Percentiles rank a stretch among this genome's conserved stretches.
phyloP scores from a whole-genome alignment of 2,888 invertebrate genomes.

The Mycalesis mineus region DNA sequence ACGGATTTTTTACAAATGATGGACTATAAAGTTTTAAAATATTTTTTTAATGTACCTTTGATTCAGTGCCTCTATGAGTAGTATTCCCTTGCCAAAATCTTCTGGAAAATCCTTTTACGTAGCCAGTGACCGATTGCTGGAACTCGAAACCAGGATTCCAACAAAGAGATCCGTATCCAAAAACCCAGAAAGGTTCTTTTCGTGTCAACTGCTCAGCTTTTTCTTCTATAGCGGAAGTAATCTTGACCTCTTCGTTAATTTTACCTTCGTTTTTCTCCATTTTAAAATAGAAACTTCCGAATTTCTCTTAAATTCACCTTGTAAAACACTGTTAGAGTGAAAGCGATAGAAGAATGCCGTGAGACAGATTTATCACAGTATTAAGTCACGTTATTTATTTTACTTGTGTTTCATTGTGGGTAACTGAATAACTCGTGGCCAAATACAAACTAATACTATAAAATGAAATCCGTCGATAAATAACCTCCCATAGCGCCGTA shows the following conservation, averaged over 20 bases:
- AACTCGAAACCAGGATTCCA: slow-evolving; percentile 97
- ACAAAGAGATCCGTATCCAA: slow-evolving; percentile 96
- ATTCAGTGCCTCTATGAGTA: slow-evolving; percentile 86
- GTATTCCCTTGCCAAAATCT: slow-evolving; percentile 96
- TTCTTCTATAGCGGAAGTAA: slow-evolving; percentile 24
- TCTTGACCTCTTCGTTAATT: not conserved
- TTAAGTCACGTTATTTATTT: slow-evolving; percentile 46
- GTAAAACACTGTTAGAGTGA: slow-evolving; percentile 32
- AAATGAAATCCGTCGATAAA: slow-evolving; percentile 34
- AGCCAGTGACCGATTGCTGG: slow-evolving; percentile 88
- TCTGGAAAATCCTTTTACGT: slow-evolving; percentile 87
- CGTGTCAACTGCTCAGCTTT: slow-evolving; percentile 42
- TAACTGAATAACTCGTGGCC: slow-evolving; percentile 44
- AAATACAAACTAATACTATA: slow-evolving; percentile 46
- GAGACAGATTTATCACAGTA: slow-evolving; percentile 45
- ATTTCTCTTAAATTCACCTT: slow-evolving; percentile 8
- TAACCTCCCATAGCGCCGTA: slow-evolving; percentile 45
- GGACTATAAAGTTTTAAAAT: too few species aligned
- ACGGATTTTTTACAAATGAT: not conserved
- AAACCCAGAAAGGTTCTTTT: slow-evolving; percentile 87
- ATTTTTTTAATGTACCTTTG: slow-evolving; percentile 84
- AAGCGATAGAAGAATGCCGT: slow-evolving; percentile 44
- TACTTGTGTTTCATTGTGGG: slow-evolving; percentile 61
- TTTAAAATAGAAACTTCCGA: slow-evolving; percentile 25
- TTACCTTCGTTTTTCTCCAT: slow-evolving; percentile 29